Percentiles rank a stretch among this genome's conserved stretches.
Evolutionary conservation across 2,888 invertebrate species (phyloP).

Genomic region (Chydorus sphaericus): DNA sequence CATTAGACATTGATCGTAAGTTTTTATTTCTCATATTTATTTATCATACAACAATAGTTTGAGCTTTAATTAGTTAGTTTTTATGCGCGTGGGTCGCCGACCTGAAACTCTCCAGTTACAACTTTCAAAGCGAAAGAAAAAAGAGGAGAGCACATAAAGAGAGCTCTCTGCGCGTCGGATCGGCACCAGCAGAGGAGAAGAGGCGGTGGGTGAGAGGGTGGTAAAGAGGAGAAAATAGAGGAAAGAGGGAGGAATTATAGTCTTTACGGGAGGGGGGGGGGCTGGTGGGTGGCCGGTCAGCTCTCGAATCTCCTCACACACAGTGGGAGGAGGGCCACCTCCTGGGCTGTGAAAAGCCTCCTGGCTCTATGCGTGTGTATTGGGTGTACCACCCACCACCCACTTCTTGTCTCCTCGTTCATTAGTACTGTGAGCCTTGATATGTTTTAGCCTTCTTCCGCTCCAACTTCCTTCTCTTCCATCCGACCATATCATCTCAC

Average conservation of each 20-base stretch:
- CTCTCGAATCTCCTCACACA: neutral
- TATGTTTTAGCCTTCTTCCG: slow-evolving; percentile 5
- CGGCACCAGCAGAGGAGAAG: slow-evolving; percentile 3
- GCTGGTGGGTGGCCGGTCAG: neutral
- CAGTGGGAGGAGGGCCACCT: neutral
- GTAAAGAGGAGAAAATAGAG: neutral
- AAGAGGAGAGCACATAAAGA: neutral
- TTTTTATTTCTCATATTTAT: no score
- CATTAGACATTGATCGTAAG: no score
- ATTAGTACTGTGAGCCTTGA: slow-evolving; percentile 10
- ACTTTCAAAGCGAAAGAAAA: neutral
- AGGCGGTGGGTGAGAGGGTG: neutral
- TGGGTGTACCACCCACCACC: neutral
- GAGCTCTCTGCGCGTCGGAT: neutral
- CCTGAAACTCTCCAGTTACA: slow-evolving; percentile 4
- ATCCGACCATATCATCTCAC: neutral
- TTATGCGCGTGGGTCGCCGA: slow-evolving; percentile 8
- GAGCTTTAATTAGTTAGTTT: neutral
- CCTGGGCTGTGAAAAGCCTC: neutral
- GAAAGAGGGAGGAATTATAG: neutral
- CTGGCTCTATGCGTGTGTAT: neutral
- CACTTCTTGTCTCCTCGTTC: slow-evolving; percentile 6
- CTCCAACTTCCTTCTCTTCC: neutral
- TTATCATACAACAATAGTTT: neutral
- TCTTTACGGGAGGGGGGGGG: neutral